These are phyloP conservation scores for Xestia rhomboidea DNA, from an alignment of 2,888 invertebrate species.

Conservation along the genomic window DNA sequence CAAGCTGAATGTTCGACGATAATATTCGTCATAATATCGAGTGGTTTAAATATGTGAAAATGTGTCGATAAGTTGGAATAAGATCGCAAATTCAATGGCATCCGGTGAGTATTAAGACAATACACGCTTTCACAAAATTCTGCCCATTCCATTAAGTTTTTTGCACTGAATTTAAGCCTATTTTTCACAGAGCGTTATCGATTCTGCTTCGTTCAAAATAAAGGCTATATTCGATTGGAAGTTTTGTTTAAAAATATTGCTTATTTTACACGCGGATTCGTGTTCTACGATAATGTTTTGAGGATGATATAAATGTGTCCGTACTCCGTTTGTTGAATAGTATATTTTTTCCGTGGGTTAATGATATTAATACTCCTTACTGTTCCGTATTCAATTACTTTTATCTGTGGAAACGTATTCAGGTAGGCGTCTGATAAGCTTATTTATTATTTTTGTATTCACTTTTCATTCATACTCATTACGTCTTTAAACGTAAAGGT, in stretches of 20 bases:
- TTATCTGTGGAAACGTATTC: slow-evolving; percentile 2
- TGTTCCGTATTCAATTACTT: slow-evolving; percentile 6
- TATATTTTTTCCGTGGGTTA: neutral
- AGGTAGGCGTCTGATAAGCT: slow-evolving; percentile 4
- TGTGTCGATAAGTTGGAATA: slow-evolving; percentile 72
- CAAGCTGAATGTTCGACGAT: slow-evolving; percentile 48
- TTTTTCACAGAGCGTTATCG: neutral
- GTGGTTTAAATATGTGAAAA: slow-evolving; percentile 64
- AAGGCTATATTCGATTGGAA: neutral
- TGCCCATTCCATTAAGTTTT: slow-evolving; percentile 21
- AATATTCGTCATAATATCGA: slow-evolving; percentile 39
- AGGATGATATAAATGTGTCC: neutral
- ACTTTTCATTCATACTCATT: slow-evolving; percentile 15
- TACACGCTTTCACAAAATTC: slow-evolving; percentile 23
- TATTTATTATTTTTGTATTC: slow-evolving; percentile 11
- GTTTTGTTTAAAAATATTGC: slow-evolving; percentile 16
- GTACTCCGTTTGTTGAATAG: slow-evolving; percentile 1
- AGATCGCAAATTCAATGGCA: slow-evolving; percentile 76
- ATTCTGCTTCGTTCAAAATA: slow-evolving; percentile 5
- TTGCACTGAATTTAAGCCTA: neutral
- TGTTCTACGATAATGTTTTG: slow-evolving; percentile 42
- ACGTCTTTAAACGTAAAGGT: neutral
- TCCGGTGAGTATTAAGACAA: slow-evolving; percentile 71
- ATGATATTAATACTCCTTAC: neutral
- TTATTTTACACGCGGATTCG: slow-evolving; percentile 21